Evolutionary conservation across 2,888 invertebrate species (phyloP).

Genomic region (Drosophila prostipennis): DNA sequence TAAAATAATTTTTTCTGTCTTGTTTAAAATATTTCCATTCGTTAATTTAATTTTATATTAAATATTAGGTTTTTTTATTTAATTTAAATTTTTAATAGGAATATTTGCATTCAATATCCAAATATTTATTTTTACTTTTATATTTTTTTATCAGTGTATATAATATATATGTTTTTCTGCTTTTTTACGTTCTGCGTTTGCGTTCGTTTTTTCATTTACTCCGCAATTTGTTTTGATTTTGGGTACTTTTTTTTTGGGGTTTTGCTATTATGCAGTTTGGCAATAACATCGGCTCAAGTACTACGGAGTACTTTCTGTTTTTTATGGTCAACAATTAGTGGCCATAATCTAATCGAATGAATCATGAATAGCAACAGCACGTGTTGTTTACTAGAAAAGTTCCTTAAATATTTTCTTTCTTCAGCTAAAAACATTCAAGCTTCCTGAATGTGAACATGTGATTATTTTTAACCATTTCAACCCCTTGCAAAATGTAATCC

Average conservation of each 20-base stretch:
- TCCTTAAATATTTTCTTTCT: not conserved
- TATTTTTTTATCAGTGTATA: too few relatives aligned
- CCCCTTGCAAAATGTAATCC: not conserved
- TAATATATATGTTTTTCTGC: slow-evolving; percentile 19
- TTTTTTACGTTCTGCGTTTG: slow-evolving; percentile 45
- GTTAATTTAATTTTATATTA: too few relatives aligned
- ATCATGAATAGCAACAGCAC: slow-evolving; percentile 1
- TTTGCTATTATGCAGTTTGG: slow-evolving; percentile 24
- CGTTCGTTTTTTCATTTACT: slow-evolving; percentile 21
- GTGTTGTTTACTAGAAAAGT: not conserved
- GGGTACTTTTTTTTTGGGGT: not conserved
- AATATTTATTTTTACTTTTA: too few relatives aligned
- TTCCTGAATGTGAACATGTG: not conserved
- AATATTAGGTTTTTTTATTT: too few relatives aligned
- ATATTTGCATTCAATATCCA: too few relatives aligned
- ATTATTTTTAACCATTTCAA: not conserved
- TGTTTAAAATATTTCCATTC: too few relatives aligned
- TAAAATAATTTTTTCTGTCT: too few relatives aligned
- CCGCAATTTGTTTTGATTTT: slow-evolving; percentile 37
- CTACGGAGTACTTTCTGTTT: not conserved
- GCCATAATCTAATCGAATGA: slow-evolving; percentile 29
- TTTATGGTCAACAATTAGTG: slow-evolving; percentile 1
- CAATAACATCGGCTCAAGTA: slow-evolving; percentile 31
- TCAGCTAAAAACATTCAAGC: not conserved
- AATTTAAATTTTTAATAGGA: too few relatives aligned